Conservation (phyloP, 1,140 invertebrate species). For the Lepidotrigona ventralis region DNA sequence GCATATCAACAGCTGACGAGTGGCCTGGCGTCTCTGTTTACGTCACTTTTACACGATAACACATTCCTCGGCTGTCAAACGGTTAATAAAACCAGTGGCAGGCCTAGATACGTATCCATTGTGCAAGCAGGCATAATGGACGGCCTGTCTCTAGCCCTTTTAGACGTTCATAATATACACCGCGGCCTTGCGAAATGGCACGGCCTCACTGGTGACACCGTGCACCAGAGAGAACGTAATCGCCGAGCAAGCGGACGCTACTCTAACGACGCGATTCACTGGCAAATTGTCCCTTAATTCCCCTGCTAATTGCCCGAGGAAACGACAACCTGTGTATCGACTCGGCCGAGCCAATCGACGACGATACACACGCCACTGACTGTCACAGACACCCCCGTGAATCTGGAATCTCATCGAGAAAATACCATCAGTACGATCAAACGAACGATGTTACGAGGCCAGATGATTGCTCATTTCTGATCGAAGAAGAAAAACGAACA, state of each 20-base stretch:
- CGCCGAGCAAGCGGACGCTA: slow-evolving; percentile 7
- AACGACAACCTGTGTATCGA: slow-evolving; percentile 40
- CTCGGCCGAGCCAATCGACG: not conserved
- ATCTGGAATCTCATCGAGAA: not conserved
- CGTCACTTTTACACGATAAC: slow-evolving; percentile 69
- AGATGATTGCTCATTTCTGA: slow-evolving; percentile 12
- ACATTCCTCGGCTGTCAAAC: slow-evolving; percentile 66
- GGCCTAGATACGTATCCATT: slow-evolving; percentile 72
- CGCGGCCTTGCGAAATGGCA: slow-evolving; percentile 68
- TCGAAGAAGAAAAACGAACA: not conserved
- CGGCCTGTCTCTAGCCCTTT: slow-evolving; percentile 60
- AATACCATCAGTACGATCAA: not conserved
- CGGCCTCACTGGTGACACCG: slow-evolving; percentile 57
- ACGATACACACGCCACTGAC: no score
- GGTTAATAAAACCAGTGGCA: slow-evolving; percentile 72
- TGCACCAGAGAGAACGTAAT: slow-evolving; percentile 35
- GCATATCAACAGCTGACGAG: not conserved
- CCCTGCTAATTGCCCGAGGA: slow-evolving; percentile 44
- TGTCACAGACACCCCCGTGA: no score
- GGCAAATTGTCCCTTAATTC: slow-evolving; percentile 55
- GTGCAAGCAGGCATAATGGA: slow-evolving; percentile 67
- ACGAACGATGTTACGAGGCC: not conserved
- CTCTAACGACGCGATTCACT: slow-evolving; percentile 47
- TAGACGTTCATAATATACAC: slow-evolving; percentile 62
- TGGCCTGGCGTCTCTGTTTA: slow-evolving; percentile 57